Conservation (phyloP, 2,888 invertebrate species). For the Eristalis tenax region DNA sequence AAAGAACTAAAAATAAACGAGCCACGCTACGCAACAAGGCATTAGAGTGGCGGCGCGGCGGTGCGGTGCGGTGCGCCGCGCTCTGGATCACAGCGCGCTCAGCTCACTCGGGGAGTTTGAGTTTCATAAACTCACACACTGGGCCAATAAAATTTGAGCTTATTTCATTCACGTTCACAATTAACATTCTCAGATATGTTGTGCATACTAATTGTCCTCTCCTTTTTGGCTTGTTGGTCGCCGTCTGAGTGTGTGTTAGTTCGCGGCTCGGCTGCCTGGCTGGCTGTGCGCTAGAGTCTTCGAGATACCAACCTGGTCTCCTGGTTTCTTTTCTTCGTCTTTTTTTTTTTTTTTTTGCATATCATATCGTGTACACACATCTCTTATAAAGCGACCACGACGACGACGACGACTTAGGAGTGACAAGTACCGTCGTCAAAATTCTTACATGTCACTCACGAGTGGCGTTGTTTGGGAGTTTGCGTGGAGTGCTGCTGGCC, state of each 20-base stretch:
- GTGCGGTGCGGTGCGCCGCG: background rate
- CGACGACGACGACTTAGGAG: constrained; percentile 53
- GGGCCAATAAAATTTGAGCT: constrained; percentile 59
- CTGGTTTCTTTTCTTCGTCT: constrained; percentile 12
- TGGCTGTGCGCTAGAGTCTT: background rate
- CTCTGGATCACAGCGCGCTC: background rate
- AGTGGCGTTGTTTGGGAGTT: constrained; percentile 9
- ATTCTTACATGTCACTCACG: constrained; percentile 57
- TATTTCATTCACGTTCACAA: constrained; percentile 69
- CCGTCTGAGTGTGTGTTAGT: background rate
- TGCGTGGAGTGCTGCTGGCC: background rate
- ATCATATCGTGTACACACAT: constrained; percentile 45
- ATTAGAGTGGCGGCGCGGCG: background rate
- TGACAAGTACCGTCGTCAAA: constrained; percentile 62
- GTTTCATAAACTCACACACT: constrained; percentile 56
- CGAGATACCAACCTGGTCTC: background rate
- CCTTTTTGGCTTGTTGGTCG: constrained; percentile 11
- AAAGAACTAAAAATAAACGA: constrained; percentile 10
- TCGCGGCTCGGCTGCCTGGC: background rate
- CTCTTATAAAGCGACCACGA: constrained; percentile 33
- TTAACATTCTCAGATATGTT: constrained; percentile 66
- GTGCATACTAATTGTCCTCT: constrained; percentile 62
- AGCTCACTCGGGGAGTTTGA: background rate
- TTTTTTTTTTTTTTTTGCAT: constrained; percentile 30
- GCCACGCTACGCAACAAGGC: background rate